phyloP scores from a whole-genome alignment of 2,113 vertebrate genomes.

The Maccullochella peelii region DNA sequence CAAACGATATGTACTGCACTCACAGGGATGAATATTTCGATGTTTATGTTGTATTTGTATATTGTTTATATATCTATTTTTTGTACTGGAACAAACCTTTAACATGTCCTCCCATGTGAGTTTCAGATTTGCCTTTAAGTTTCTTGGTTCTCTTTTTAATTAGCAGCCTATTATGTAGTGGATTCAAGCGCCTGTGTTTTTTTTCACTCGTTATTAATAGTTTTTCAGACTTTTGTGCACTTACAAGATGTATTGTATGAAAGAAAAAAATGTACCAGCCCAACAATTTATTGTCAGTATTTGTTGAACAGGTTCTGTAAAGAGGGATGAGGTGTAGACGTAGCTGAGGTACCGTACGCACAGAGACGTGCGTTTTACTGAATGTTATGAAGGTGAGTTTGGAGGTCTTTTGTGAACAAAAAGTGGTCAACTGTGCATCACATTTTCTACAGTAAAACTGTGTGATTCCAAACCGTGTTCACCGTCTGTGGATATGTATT shows the following conservation, averaged over 20 bases:
- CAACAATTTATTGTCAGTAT: constrained; percentile 42
- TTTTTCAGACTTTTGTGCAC: constrained; percentile 62
- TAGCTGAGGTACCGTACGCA: neutral
- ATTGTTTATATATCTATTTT: constrained; percentile 75
- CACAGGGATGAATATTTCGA: constrained; percentile 57
- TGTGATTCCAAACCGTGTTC: constrained; percentile 39
- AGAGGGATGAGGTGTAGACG: neutral
- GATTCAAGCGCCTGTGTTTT: constrained; percentile 24
- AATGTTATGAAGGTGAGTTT: constrained; percentile 39
- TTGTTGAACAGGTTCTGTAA: constrained; percentile 18
- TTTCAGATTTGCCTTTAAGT: constrained; percentile 53
- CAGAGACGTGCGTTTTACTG: constrained; percentile 29
- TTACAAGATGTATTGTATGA: constrained; percentile 35
- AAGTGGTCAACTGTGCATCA: constrained; percentile 16
- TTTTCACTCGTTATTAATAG: constrained; percentile 32
- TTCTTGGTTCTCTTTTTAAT: constrained; percentile 64
- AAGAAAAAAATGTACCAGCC: constrained; percentile 2
- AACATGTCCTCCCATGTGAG: constrained; percentile 47
- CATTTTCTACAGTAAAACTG: constrained; percentile 70
- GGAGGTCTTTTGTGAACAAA: neutral
- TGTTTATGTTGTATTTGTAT: constrained; percentile 69
- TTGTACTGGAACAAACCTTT: constrained; percentile 67
- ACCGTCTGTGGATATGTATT: neutral
- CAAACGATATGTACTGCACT: constrained; percentile 41
- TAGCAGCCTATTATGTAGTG: constrained; percentile 18